These are phyloP conservation scores for Girardinichthys multiradiatus DNA, from an alignment of 2,113 vertebrate species.

Conservation along the genomic window DNA sequence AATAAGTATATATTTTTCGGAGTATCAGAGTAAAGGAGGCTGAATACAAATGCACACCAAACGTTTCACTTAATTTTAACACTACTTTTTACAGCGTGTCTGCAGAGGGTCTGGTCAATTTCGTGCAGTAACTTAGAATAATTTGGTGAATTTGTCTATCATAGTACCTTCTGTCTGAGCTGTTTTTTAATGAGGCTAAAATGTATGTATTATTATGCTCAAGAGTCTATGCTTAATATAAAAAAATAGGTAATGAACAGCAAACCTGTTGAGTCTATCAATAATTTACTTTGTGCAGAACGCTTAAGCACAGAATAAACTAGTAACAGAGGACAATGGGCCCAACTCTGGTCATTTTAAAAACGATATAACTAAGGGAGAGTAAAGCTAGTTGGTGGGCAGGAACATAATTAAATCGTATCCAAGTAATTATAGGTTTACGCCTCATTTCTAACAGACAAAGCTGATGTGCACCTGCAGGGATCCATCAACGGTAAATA, in stretches of 20 bases:
- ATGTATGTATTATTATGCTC: background rate
- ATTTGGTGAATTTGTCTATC: too few relatives aligned
- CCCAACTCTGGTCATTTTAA: background rate
- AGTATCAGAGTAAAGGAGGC: too few relatives aligned
- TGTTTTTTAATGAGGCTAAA: too few relatives aligned
- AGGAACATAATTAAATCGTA: background rate
- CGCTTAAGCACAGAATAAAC: background rate
- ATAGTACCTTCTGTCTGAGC: too few relatives aligned
- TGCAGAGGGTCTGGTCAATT: too few relatives aligned
- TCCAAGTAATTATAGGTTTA: background rate
- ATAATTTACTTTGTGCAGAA: background rate
- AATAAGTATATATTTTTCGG: too few relatives aligned
- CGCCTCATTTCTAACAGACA: background rate
- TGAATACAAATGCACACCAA: background rate
- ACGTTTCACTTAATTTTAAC: background rate
- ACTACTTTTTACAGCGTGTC: too few relatives aligned
- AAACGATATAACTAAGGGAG: too few relatives aligned
- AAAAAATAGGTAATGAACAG: background rate
- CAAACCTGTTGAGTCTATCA: too few relatives aligned
- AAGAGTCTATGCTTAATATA: background rate
- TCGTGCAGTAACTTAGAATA: too few relatives aligned
- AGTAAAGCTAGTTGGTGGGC: too few relatives aligned
- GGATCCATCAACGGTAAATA: slow-evolving; percentile 44
- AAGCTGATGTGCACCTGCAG: background rate
- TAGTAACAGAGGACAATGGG: background rate